phyloP scores from a whole-genome alignment of 1,140 invertebrate species.

The Tetramorium alpestre region DNA sequence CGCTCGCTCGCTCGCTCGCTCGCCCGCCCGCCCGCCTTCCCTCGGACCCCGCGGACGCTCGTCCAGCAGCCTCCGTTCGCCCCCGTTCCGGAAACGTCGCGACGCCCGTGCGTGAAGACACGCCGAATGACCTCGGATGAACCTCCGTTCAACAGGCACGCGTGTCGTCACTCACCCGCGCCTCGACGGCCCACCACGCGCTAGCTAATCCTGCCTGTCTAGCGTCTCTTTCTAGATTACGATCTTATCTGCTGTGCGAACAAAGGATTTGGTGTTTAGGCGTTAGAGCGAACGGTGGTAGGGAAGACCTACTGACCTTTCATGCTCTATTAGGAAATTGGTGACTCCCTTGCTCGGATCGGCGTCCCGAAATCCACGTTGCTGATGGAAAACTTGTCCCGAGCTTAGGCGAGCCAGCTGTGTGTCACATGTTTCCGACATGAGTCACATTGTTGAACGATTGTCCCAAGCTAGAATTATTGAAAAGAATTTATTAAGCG shows the following conservation, averaged over 20 bases:
- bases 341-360: not conserved
- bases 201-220: conserved; percentile 28
- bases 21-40: too few species aligned
- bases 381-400: not conserved
- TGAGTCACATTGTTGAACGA: conserved; percentile 12
- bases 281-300: not conserved
- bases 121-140: conserved; percentile 74
- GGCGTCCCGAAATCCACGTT: not conserved
- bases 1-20: too few species aligned
- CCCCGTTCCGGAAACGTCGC: not conserved
- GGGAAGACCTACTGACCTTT: not conserved
- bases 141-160: conserved; percentile 80
- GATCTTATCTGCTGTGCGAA: conserved; percentile 15
- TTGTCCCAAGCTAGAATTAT: not conserved
- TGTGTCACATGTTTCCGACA: conserved; percentile 1
- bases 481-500: not conserved
- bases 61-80: not conserved
- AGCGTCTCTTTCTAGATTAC: conserved; percentile 29
- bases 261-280: not conserved
- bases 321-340: not conserved
- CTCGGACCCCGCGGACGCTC: not conserved
- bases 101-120: conserved; percentile 47
- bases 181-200: not conserved
- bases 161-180: conserved; percentile 69
- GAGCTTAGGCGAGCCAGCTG: not conserved